Conservation (phyloP, 2,888 invertebrate species). For the Masnerella sp. region DNA sequence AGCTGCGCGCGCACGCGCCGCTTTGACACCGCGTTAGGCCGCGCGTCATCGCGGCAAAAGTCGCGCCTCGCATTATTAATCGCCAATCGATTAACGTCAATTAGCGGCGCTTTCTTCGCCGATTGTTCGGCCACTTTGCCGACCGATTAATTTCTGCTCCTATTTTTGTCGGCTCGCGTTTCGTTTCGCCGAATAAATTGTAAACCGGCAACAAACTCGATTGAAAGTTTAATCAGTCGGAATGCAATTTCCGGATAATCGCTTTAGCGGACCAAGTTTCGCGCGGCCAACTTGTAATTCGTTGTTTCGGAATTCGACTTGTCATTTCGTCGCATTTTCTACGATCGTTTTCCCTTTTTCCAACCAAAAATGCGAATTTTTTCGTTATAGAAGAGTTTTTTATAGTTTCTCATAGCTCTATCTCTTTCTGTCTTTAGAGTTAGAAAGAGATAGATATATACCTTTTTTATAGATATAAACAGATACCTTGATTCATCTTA, state of each 20-base stretch:
- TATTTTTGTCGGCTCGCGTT: conserved; percentile 24
- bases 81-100: conserved; percentile 29
- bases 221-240: conserved; percentile 34
- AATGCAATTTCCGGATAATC: conserved; percentile 44
- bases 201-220: conserved; percentile 26
- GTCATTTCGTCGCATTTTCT: conserved; percentile 23
- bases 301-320: conserved; percentile 34
- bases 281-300: conserved; percentile 39
- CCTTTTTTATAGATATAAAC: too few species aligned
- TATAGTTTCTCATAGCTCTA: too few species aligned
- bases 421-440: too few species aligned
- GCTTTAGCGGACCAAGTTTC: conserved; percentile 35
- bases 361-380: too few species aligned
- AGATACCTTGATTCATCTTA: too few species aligned
- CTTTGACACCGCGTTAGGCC: too few species aligned
- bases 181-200: conserved; percentile 21
- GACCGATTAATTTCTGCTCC: conserved; percentile 3
- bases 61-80: conserved; percentile 16
- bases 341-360: too few species aligned
- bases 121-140: conserved; percentile 12
- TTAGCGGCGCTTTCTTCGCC: conserved; percentile 13
- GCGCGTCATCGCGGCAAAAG: background rate
- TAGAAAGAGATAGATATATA: too few species aligned
- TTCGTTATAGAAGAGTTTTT: too few species aligned
- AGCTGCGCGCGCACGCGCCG: too few species aligned